Evolutionary conservation across 2,113 vertebrate species (phyloP).

Genomic region (Ciconia maguari): DNA sequence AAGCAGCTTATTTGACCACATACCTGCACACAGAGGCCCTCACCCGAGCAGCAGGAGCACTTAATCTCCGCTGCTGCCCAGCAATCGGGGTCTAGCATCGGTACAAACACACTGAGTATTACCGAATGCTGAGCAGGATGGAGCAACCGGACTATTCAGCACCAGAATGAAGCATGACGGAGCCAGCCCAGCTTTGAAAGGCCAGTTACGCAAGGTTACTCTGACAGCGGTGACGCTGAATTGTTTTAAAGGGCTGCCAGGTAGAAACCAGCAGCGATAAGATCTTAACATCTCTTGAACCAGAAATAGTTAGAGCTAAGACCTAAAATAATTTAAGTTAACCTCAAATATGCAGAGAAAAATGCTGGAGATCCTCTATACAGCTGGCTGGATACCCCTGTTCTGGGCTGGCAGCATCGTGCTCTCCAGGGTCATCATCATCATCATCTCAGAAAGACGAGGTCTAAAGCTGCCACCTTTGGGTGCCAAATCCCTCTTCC

Average conservation of each 20-base stretch:
- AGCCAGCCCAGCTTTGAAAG: not conserved
- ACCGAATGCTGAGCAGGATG: accelerated
- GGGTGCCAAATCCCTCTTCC: too few relatives aligned
- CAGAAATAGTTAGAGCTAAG: not conserved
- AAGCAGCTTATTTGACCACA: not conserved
- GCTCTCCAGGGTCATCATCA: not conserved
- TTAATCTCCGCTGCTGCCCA: not conserved
- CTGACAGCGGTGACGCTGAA: not conserved
- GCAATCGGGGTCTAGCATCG: not conserved
- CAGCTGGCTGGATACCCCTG: not conserved
- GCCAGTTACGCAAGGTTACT: not conserved
- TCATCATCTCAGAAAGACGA: not conserved
- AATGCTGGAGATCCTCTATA: not conserved
- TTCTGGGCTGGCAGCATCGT: not conserved
- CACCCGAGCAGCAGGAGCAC: not conserved
- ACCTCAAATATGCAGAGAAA: not conserved
- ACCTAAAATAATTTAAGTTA: not conserved
- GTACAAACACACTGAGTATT: not conserved
- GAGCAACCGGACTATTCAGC: not conserved
- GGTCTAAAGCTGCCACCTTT: not conserved
- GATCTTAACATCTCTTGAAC: not conserved
- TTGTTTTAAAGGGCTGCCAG: not conserved
- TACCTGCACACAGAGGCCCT: not conserved
- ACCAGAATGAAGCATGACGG: accelerated
- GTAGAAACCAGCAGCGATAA: not conserved